Percentiles rank a stretch among this genome's conserved stretches.
Evolutionary conservation across 1,140 invertebrate genomes (phyloP).

Genomic region (Scaptomyza graminum): DNA sequence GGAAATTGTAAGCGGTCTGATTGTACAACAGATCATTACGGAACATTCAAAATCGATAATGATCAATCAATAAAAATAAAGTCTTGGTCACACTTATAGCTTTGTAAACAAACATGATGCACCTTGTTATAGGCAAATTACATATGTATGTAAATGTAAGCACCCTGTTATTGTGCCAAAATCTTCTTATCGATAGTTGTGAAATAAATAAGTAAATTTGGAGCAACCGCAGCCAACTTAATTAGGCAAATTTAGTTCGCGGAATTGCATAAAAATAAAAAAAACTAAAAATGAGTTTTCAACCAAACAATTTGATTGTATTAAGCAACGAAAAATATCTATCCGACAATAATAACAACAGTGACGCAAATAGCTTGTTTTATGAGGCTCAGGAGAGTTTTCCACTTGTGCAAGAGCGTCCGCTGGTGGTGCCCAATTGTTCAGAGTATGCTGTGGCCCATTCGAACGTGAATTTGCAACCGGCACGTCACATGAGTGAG

Average conservation of each 20-base stretch:
- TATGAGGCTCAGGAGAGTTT: slow-evolving; percentile 22
- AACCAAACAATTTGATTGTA: not conserved
- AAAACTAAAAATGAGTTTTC: not conserved
- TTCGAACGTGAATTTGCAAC: slow-evolving; percentile 3
- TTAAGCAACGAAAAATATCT: too few relatives aligned
- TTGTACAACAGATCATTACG: slow-evolving; percentile 40
- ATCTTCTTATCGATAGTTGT: not conserved
- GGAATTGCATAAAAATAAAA: not conserved
- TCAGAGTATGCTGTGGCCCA: slow-evolving; percentile 51
- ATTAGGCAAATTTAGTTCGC: not conserved
- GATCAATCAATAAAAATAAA: not conserved
- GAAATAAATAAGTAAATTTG: not conserved
- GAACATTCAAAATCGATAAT: slow-evolving; percentile 7
- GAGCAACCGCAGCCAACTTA: slow-evolving; percentile 33
- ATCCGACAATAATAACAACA: slow-evolving; percentile 15
- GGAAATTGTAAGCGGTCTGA: slow-evolving; percentile 47
- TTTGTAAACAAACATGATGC: not conserved
- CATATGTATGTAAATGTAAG: not conserved
- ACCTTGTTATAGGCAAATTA: not conserved
- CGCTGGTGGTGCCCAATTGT: slow-evolving; percentile 38
- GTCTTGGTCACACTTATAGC: not conserved
- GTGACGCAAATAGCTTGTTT: not conserved
- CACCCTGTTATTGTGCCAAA: not conserved
- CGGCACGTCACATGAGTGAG: slow-evolving; percentile 36
- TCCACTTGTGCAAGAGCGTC: slow-evolving; percentile 7